These are phyloP conservation scores for Anolis apletophallus DNA, from an alignment of 2,797 vertebrate genomes.

Conservation along the genomic window DNA sequence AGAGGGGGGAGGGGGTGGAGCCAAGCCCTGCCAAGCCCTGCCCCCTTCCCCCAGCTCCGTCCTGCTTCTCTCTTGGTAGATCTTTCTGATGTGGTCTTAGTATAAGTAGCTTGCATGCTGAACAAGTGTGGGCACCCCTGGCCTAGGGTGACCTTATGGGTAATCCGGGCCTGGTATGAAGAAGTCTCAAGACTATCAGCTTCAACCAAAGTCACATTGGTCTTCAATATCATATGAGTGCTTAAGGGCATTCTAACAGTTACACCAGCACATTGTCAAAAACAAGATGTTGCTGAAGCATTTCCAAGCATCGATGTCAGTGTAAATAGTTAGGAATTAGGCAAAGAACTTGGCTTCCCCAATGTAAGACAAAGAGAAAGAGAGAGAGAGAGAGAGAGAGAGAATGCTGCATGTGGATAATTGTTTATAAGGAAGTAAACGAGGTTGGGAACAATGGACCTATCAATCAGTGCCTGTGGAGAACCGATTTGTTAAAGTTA, in stretches of 20 bases:
- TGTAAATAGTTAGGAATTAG: slow-evolving; percentile 19
- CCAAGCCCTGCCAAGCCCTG: no score
- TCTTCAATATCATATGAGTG: background rate
- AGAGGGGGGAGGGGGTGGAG: no score
- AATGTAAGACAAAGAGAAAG: background rate
- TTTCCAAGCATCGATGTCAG: background rate
- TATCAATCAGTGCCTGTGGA: slow-evolving; percentile 57
- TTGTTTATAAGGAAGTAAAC: slow-evolving; percentile 37
- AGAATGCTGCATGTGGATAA: background rate
- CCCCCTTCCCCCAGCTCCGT: no score
- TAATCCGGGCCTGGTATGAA: no score
- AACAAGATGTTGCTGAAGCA: background rate
- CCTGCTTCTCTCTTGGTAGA: no score
- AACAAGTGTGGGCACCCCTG: no score
- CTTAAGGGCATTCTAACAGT: slow-evolving; percentile 9
- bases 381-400: background rate
- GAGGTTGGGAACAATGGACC: slow-evolving; percentile 44
- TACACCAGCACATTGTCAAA: background rate
- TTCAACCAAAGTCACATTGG: background rate
- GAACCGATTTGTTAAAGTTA: slow-evolving; percentile 66
- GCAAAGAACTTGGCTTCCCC: slow-evolving; percentile 6
- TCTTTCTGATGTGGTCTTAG: no score
- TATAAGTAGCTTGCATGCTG: no score
- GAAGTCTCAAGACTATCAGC: background rate
- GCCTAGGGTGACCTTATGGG: no score